These are phyloP conservation scores for Arge pagana DNA, from an alignment of 2,888 invertebrate species.

Conservation along the genomic window DNA sequence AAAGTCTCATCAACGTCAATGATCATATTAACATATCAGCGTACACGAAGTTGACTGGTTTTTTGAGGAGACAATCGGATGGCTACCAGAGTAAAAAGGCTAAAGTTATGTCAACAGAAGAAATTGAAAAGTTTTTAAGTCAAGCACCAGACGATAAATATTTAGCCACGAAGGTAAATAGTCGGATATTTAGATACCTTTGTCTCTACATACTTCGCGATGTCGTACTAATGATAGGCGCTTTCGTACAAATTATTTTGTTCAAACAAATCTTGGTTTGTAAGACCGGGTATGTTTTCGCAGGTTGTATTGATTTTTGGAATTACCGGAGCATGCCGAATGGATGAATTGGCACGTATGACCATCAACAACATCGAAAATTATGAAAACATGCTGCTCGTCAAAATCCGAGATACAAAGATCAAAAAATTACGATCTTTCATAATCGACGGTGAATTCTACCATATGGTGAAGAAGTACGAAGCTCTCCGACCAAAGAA, in stretches of 20 bases:
- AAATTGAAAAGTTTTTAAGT: too few species aligned
- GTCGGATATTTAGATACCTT: background rate
- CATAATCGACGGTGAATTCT: slow-evolving; percentile 25
- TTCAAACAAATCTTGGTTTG: too few species aligned
- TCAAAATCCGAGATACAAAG: slow-evolving; percentile 24
- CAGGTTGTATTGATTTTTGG: slow-evolving; percentile 31
- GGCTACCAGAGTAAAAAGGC: slow-evolving; percentile 34
- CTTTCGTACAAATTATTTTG: too few species aligned
- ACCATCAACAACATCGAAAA: slow-evolving; percentile 25
- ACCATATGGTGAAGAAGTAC: slow-evolving; percentile 27
- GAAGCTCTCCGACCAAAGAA: slow-evolving; percentile 22
- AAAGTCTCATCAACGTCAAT: slow-evolving; percentile 23
- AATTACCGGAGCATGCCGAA: slow-evolving; percentile 29
- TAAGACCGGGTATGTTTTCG: slow-evolving; percentile 3
- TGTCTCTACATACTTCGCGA: too few species aligned
- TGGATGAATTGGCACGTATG: slow-evolving; percentile 28
- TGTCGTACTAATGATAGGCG: too few species aligned
- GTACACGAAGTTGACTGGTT: slow-evolving; percentile 17
- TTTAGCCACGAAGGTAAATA: slow-evolving; percentile 19
- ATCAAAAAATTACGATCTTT: slow-evolving; percentile 23
- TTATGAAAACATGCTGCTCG: slow-evolving; percentile 7
- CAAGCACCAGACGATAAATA: slow-evolving; percentile 28
- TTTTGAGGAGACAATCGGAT: slow-evolving; percentile 21
- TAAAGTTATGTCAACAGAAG: slow-evolving; percentile 33
- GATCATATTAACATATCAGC: slow-evolving; percentile 23